Evolutionary conservation across 2,113 vertebrate species (phyloP).

Genomic region (Crocuta crocuta): DNA sequence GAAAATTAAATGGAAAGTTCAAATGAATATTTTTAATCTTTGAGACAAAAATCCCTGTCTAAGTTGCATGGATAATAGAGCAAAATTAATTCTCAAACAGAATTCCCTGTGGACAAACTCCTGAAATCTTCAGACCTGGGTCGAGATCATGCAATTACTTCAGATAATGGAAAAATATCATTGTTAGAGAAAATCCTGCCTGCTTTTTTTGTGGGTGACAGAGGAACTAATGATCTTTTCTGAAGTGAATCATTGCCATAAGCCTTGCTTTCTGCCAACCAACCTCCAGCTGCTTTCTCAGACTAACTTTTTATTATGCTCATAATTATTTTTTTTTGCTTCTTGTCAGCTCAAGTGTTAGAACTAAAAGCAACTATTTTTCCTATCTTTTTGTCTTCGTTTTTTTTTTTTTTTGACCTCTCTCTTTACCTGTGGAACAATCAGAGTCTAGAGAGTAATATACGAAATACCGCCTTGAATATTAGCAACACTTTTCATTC

Average conservation of each 20-base stretch:
- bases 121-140: background rate
- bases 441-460: background rate
- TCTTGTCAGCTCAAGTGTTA: background rate
- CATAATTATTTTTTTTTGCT: background rate
- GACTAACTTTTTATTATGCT: background rate
- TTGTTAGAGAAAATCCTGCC: background rate
- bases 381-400: background rate
- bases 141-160: background rate
- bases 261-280: background rate
- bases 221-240: background rate
- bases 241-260: background rate
- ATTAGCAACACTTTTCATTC: conserved; percentile 39
- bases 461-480: background rate
- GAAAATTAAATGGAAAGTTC: background rate
- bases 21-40: background rate
- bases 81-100: conserved; percentile 4
- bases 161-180: background rate
- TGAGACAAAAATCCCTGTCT: background rate
- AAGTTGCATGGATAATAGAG: background rate
- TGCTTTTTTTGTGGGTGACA: background rate
- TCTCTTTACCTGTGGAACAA: background rate
- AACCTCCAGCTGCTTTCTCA: background rate
- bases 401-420: background rate
- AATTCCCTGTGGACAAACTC: background rate
- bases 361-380: background rate